Evolutionary conservation across 2,113 vertebrate species (phyloP).

Genomic region (Bubo blakistoni): DNA sequence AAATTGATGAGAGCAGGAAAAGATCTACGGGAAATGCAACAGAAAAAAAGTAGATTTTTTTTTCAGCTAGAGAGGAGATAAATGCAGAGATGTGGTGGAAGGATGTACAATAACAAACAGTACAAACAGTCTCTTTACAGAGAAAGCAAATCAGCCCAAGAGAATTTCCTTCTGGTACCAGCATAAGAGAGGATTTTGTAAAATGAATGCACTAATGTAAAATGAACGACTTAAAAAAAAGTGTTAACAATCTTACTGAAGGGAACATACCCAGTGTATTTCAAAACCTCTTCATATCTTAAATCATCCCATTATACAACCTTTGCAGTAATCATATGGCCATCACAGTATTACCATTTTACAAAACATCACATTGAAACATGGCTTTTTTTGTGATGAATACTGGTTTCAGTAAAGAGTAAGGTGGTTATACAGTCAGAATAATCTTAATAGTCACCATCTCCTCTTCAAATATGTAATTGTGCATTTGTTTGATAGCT

Average conservation of each 20-base stretch:
- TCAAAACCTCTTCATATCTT: not conserved
- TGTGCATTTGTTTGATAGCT: not conserved
- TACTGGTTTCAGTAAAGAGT: not conserved
- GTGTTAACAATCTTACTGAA: not conserved
- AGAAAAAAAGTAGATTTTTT: not conserved
- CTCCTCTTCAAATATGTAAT: not conserved
- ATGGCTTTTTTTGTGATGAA: not conserved
- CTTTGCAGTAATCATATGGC: not conserved
- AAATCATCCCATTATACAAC: not conserved
- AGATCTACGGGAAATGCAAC: not conserved
- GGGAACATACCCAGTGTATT: not conserved
- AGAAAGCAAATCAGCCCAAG: not conserved
- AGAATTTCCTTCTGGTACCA: not conserved
- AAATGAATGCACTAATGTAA: not conserved
- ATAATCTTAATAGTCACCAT: not conserved
- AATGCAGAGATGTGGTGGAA: not conserved
- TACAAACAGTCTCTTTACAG: not conserved
- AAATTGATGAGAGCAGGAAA: slow-evolving; percentile 9
- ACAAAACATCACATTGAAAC: not conserved
- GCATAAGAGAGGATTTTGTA: not conserved
- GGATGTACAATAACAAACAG: not conserved
- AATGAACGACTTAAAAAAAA: not conserved
- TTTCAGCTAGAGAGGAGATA: not conserved
- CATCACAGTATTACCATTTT: not conserved
- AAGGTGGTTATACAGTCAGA: not conserved